Evolutionary conservation across 2,888 invertebrate genomes (phyloP).

Genomic region (Apamea monoglypha): DNA sequence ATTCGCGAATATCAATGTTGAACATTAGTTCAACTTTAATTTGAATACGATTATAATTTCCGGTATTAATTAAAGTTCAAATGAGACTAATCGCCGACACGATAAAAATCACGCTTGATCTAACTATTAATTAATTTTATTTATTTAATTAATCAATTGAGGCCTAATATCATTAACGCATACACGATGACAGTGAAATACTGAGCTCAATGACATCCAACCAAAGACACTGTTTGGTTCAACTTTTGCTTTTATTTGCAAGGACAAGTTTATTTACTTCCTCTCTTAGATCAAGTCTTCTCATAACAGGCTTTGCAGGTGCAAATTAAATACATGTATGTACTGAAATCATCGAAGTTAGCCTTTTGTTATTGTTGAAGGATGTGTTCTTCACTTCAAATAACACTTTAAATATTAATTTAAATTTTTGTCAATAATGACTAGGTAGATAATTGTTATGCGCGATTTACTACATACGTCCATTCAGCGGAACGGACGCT

Average conservation of each 20-base stretch:
- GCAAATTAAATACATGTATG: constrained; percentile 34
- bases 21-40: too few relatives aligned
- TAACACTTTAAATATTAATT: constrained; percentile 65
- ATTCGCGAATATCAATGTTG: constrained; percentile 43
- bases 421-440: constrained; percentile 72
- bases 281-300: constrained; percentile 40
- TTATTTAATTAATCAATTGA: constrained; percentile 19
- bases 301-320: constrained; percentile 35
- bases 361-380: constrained; percentile 52
- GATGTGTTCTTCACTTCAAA: constrained; percentile 59
- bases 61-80: too few relatives aligned
- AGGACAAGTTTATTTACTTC: constrained; percentile 64
- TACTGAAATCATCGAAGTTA: constrained; percentile 34
- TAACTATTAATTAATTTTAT: constrained; percentile 19
- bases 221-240: constrained; percentile 60
- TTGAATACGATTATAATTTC: too few relatives aligned
- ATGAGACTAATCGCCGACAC: constrained; percentile 4
- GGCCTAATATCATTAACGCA: constrained; percentile 29
- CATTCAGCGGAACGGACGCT: constrained; percentile 81
- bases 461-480: constrained; percentile 75
- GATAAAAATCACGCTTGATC: constrained; percentile 2
- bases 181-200: constrained; percentile 23
- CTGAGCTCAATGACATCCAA: constrained; percentile 46
- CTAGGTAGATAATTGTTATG: constrained; percentile 72
- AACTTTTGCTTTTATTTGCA: constrained; percentile 67